Conservation (phyloP, 2,797 vertebrate genomes). For the Sylvia borin region DNA sequence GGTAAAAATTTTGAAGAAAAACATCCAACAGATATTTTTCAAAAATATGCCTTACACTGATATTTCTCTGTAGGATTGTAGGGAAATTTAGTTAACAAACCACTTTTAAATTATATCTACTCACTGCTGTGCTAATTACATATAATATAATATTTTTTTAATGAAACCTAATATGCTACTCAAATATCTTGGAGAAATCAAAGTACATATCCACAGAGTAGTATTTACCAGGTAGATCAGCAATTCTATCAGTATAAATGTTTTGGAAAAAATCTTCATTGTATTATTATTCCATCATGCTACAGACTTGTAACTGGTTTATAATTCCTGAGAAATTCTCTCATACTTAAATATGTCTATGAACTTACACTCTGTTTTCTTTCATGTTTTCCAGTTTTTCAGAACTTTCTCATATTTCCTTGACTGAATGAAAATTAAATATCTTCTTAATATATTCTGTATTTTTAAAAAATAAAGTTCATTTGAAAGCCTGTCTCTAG, state of each 20-base stretch:
- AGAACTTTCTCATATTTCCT: background rate
- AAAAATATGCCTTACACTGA: background rate
- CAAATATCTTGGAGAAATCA: background rate
- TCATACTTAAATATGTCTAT: background rate
- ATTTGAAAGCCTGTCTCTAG: background rate
- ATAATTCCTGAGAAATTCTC: background rate
- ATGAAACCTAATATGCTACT: background rate
- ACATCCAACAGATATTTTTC: accelerated
- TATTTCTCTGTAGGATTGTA: background rate
- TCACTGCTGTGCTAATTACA: background rate
- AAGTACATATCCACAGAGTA: background rate
- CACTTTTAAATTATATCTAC: background rate
- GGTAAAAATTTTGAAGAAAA: background rate
- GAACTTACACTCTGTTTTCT: background rate
- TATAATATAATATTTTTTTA: background rate
- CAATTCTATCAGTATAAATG: background rate
- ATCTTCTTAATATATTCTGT: background rate
- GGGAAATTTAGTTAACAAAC: background rate
- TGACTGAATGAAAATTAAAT: background rate
- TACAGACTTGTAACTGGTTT: background rate
- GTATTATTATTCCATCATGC: background rate
- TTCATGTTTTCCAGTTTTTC: background rate
- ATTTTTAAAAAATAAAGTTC: background rate
- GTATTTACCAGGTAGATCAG: background rate
- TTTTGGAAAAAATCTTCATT: background rate